Conservation (phyloP, 2,113 vertebrate species). For the Sphaerodactylus townsendi region DNA sequence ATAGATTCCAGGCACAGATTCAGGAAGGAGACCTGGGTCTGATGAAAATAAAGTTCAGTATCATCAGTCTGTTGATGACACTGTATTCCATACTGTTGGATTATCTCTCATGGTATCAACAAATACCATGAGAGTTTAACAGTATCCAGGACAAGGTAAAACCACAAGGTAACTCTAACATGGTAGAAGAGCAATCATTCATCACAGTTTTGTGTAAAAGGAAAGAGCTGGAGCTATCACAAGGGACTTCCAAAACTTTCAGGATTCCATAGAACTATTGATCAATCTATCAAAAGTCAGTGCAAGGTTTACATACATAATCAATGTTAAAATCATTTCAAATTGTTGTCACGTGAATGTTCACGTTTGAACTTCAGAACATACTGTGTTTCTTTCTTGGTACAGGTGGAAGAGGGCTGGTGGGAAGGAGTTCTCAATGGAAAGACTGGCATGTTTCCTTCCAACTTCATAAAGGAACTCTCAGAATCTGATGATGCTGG, state of each 20-base stretch:
- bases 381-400: conserved; percentile 23
- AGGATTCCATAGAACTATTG: background rate
- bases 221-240: background rate
- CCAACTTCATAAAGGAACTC: conserved; percentile 94
- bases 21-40: background rate
- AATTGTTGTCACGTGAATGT: background rate
- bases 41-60: background rate
- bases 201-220: background rate
- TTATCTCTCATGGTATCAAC: background rate
- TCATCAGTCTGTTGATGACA: background rate
- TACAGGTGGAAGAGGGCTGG: conserved; percentile 97
- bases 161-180: no score
- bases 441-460: conserved; percentile 96
- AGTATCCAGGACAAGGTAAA: no score
- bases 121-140: no score
- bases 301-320: background rate
- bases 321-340: background rate
- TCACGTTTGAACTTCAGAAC: background rate
- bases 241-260: background rate
- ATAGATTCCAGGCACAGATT: background rate
- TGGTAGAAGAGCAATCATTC: no score
- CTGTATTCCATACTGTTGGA: background rate
- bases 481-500: conserved; percentile 79
- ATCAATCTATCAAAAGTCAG: background rate
- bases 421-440: conserved; percentile 95